A percentile compares a stretch with the other conserved stretches of the same genome.
Conservation (phyloP, 2,797 vertebrate species). For the Ptychadena robeensis region DNA sequence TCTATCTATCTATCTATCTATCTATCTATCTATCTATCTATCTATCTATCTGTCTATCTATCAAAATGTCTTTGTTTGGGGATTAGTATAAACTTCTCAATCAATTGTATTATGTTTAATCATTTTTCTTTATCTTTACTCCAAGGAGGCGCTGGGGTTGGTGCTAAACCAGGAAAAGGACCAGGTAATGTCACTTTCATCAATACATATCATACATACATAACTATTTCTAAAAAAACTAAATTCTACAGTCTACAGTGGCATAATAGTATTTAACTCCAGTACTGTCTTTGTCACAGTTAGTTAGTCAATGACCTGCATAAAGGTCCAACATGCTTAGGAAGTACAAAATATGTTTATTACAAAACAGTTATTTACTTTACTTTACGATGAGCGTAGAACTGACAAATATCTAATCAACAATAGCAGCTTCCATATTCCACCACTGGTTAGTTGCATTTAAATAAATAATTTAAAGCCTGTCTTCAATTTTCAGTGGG, state of each 20-base stretch:
- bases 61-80: too few species aligned
- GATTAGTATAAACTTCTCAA: too few species aligned
- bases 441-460: background rate
- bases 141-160: conserved; percentile 51
- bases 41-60: too few species aligned
- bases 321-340: too few species aligned
- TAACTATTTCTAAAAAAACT: background rate
- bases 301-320: background rate
- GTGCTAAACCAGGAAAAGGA: conserved; percentile 51
- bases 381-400: too few species aligned
- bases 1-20: too few species aligned
- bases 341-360: too few species aligned
- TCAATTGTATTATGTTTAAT: too few species aligned
- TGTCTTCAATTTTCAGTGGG: background rate
- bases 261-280: too few species aligned
- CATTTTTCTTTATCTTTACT: background rate
- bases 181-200: conserved; percentile 32
- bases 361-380: too few species aligned
- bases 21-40: too few species aligned
- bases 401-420: background rate
- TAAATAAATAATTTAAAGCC: background rate
- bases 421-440: background rate
- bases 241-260: background rate
- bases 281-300: too few species aligned
- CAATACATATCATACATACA: background rate